Conservation (phyloP, 2,113 vertebrate genomes). For the Mohoua ochrocephala region DNA sequence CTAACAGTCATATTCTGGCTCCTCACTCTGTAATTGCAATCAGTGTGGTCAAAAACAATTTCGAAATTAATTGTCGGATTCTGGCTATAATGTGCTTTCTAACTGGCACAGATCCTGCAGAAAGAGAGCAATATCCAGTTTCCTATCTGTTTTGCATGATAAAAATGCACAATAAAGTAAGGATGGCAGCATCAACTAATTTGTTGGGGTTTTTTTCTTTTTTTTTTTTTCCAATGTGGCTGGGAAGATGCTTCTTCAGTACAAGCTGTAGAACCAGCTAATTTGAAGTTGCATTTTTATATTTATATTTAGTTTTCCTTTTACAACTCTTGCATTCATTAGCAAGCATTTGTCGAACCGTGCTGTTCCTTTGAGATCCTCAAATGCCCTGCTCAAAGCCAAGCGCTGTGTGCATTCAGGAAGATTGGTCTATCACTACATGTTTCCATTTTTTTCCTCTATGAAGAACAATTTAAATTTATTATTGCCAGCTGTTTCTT, state of each 20-base stretch:
- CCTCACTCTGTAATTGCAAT: background rate
- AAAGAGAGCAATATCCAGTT: background rate
- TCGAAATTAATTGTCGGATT: background rate
- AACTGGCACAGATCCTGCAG: background rate
- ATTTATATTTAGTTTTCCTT: slow-evolving; percentile 1
- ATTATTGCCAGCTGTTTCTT: slow-evolving; percentile 51
- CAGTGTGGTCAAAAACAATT: background rate
- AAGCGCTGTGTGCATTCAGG: background rate
- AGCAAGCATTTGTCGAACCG: background rate
- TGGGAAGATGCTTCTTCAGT: background rate
- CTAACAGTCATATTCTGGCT: background rate
- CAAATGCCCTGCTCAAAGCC: slow-evolving; percentile 4
- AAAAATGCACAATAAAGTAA: background rate
- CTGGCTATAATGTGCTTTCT: background rate
- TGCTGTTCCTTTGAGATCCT: background rate
- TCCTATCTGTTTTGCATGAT: background rate
- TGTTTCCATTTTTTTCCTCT: background rate
- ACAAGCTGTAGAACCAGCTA: background rate
- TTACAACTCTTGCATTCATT: background rate
- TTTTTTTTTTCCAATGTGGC: background rate
- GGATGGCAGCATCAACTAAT: background rate
- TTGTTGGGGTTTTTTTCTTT: background rate
- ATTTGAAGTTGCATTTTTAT: background rate
- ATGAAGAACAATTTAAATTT: slow-evolving; percentile 33
- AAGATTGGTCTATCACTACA: slow-evolving; percentile 4